Evolutionary conservation across 2,888 invertebrate genomes (phyloP).

Genomic region (Acanthopleura granulata): DNA sequence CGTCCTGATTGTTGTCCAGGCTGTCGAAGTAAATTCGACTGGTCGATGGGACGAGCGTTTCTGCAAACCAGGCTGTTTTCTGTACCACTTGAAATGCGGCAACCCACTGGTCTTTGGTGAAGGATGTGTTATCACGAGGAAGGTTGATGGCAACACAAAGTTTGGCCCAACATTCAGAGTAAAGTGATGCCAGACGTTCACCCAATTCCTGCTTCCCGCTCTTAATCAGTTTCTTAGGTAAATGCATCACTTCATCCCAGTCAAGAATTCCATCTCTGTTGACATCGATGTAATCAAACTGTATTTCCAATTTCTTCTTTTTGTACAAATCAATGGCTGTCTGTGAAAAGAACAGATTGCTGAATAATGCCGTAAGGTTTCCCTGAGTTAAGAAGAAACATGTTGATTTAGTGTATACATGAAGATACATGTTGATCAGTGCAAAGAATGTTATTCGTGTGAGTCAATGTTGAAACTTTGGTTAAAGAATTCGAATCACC

Average conservation of each 20-base stretch:
- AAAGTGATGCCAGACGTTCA: neutral
- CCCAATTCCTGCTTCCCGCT: neutral
- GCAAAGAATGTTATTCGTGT: too few relatives aligned
- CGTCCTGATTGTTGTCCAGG: neutral
- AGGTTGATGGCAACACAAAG: too few relatives aligned
- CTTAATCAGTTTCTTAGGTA: neutral
- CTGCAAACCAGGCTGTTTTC: neutral
- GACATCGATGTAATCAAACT: neutral
- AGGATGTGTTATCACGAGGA: too few relatives aligned
- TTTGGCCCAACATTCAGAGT: neutral
- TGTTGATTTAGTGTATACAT: too few relatives aligned
- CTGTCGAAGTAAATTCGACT: neutral
- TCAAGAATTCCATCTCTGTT: neutral
- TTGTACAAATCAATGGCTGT: too few relatives aligned
- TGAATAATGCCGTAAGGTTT: too few relatives aligned
- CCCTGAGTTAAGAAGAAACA: too few relatives aligned
- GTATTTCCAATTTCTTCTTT: neutral
- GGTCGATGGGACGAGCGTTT: neutral
- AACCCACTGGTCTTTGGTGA: neutral
- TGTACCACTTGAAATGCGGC: neutral
- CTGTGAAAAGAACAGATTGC: too few relatives aligned
- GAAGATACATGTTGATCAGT: too few relatives aligned
- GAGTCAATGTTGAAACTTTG: too few relatives aligned
- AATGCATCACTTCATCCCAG: neutral
- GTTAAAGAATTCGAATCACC: too few relatives aligned